Conservation (phyloP, 2,888 invertebrate species). For the Caenorhabditis doughertyi region DNA sequence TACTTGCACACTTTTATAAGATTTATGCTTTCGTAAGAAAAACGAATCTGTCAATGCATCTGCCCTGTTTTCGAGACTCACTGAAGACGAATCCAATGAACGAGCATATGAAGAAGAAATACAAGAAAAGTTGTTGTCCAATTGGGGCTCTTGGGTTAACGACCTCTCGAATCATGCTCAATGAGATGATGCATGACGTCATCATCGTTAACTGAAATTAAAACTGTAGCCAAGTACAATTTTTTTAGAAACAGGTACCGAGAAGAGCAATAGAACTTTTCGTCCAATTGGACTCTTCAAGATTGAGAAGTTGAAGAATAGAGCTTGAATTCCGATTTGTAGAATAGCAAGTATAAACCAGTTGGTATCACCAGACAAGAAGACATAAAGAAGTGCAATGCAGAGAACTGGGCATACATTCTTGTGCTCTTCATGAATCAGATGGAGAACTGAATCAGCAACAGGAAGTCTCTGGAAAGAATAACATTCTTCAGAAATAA, state of each 20-base stretch:
- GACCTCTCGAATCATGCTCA: neutral
- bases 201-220: constrained; percentile 15
- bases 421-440: constrained; percentile 16
- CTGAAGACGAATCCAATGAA: constrained; percentile 35
- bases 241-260: no score
- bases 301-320: neutral
- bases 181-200: neutral
- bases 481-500: neutral
- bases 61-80: neutral
- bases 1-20: no score
- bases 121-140: neutral
- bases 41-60: no score
- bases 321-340: constrained; percentile 15
- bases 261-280: neutral
- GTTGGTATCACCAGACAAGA: neutral
- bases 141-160: neutral
- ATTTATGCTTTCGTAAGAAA: no score
- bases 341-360: constrained; percentile 1
- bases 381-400: neutral
- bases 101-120: constrained; percentile 11
- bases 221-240: no score
- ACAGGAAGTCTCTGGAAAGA: neutral
- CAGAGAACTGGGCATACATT: constrained; percentile 5
- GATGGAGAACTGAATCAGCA: constrained; percentile 3
- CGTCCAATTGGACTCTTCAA: neutral